Conservation (phyloP, 2,888 invertebrate genomes). For the Sphecodes monilicornis region DNA sequence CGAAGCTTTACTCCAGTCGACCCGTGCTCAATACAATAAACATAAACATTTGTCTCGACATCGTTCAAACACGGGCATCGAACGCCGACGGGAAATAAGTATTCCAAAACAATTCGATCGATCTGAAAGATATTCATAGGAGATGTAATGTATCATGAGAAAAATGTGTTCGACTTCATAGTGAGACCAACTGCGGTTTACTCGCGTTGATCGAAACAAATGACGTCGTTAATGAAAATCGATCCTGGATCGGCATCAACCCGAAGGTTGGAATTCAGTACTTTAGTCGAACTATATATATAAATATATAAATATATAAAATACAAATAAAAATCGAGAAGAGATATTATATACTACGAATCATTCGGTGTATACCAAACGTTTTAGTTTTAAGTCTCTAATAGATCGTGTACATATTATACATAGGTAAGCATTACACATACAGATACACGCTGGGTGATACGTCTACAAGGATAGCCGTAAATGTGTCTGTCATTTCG, state of each 20-base stretch:
- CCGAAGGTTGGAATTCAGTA: conserved; percentile 40
- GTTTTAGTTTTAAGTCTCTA: conserved; percentile 50
- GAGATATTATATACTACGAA: conserved; percentile 35
- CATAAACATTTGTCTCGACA: neutral
- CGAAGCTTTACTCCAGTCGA: too few relatives aligned
- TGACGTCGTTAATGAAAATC: neutral
- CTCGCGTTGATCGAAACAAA: neutral
- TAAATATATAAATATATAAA: conserved; percentile 42
- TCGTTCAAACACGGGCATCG: conserved; percentile 20
- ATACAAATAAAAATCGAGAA: conserved; percentile 29
- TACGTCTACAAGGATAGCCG: conserved; percentile 22
- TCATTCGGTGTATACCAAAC: conserved; percentile 52
- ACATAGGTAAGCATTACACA: conserved; percentile 49
- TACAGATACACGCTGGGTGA: conserved; percentile 32
- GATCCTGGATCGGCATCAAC: neutral
- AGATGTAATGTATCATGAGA: neutral
- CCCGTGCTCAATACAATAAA: neutral
- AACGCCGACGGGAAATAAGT: conserved; percentile 15
- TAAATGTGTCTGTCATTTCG: neutral
- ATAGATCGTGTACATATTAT: conserved; percentile 61
- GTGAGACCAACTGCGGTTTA: neutral
- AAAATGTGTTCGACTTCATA: neutral
- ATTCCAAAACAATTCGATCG: conserved; percentile 34
- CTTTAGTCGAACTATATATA: conserved; percentile 39
- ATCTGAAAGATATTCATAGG: neutral